Percentiles rank a stretch among this genome's conserved stretches.
These are phyloP conservation scores for Melanotaenia nigrans DNA, from an alignment of 2,797 vertebrate species.

Conservation along the genomic window DNA sequence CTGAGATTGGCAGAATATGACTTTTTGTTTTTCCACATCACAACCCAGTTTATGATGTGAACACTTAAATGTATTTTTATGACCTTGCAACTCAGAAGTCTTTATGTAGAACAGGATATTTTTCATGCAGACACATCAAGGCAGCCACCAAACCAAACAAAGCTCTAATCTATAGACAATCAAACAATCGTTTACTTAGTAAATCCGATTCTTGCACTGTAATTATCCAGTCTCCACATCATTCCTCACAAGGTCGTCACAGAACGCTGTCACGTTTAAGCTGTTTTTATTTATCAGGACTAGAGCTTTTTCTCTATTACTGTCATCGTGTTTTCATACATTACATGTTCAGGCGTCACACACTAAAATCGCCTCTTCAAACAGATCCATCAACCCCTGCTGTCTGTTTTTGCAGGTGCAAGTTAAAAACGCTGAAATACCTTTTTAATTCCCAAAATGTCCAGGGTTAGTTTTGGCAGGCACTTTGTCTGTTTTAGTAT, in stretches of 20 bases:
- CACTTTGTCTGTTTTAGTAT: constrained; percentile 1
- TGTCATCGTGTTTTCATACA: neutral
- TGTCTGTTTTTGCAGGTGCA: neutral
- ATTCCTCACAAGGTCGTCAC: neutral
- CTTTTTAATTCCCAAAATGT: neutral
- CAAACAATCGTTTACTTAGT: constrained; percentile 18
- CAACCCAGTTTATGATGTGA: neutral
- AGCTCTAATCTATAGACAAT: neutral
- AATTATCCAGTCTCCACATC: neutral
- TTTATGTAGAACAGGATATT: neutral
- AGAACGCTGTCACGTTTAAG: neutral
- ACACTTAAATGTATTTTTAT: neutral
- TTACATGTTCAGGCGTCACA: neutral
- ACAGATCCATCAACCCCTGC: fast-evolving
- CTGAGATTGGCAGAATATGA: neutral
- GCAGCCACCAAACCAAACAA: neutral
- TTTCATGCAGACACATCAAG: neutral
- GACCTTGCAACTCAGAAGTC: neutral
- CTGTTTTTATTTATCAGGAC: no score
- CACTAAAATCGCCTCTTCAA: neutral
- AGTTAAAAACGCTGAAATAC: neutral
- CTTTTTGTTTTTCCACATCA: constrained; percentile 2
- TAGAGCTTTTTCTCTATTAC: neutral
- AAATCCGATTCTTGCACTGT: neutral
- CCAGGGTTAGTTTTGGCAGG: neutral